Conservation (phyloP, 2,888 invertebrate species). For the Callinectes sapidus region DNA sequence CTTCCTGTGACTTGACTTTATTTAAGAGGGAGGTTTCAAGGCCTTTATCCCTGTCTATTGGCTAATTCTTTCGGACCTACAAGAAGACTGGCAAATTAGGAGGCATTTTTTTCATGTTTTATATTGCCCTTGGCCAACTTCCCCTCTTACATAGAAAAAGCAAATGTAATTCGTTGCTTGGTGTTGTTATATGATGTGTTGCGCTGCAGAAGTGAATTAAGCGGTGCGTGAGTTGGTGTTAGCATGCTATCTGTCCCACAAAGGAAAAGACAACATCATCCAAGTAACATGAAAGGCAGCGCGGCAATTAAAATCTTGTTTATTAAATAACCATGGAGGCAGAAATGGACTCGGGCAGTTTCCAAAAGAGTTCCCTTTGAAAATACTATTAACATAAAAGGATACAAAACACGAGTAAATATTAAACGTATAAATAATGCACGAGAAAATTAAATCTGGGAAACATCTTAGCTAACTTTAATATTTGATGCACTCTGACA, state of each 20-base stretch:
- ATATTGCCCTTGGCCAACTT: no score
- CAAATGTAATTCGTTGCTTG: no score
- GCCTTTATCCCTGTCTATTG: no score
- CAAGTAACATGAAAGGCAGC: neutral
- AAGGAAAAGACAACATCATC: neutral
- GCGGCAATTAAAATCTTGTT: neutral
- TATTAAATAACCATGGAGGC: neutral
- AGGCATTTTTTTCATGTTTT: no score
- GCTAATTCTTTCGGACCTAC: no score
- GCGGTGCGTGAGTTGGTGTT: neutral
- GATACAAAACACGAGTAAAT: neutral
- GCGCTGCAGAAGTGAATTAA: neutral
- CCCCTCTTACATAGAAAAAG: no score
- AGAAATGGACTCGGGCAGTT: neutral
- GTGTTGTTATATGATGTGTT: neutral
- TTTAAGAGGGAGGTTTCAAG: no score
- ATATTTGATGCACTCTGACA: neutral
- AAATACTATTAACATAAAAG: neutral
- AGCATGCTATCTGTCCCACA: neutral
- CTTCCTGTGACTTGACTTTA: no score
- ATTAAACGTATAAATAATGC: neutral
- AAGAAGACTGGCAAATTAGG: no score
- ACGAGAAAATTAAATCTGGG: conserved; percentile 4
- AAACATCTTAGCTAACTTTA: neutral
- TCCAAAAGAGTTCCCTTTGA: neutral